phyloP scores from a whole-genome alignment of 2,797 vertebrate genomes.

The Malurus splendens region DNA sequence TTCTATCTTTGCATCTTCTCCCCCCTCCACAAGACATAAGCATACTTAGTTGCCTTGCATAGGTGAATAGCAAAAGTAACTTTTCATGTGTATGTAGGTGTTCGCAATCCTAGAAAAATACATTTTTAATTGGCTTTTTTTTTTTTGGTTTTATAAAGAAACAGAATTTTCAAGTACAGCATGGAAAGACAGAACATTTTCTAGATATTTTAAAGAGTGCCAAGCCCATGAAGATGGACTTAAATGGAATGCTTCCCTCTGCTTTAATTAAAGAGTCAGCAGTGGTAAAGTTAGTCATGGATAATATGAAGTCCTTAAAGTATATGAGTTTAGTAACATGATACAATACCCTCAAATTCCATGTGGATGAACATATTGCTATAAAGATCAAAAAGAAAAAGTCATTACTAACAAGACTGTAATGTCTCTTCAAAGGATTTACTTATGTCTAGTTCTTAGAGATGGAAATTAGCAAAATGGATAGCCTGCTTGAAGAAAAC shows the following conservation, averaged over 20 bases:
- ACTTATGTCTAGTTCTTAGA: neutral
- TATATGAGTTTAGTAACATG: constrained; percentile 17
- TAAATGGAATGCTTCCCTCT: neutral
- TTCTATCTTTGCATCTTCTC: neutral
- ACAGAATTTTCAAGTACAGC: neutral
- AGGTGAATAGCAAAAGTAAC: neutral
- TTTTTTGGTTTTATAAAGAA: neutral
- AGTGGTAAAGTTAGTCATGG: neutral
- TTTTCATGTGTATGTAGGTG: neutral
- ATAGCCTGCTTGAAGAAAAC: constrained; percentile 26
- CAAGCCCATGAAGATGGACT: neutral
- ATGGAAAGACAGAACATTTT: neutral
- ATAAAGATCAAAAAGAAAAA: constrained; percentile 32
- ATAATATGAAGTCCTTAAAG: constrained; percentile 5
- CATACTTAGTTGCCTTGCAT: neutral
- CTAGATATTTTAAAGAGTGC: neutral
- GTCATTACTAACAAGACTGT: constrained; percentile 6
- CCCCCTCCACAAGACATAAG: neutral
- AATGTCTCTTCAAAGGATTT: constrained; percentile 24
- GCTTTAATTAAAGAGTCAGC: neutral
- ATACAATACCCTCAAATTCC: constrained; percentile 10
- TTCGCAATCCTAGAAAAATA: neutral
- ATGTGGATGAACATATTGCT: neutral
- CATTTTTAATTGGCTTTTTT: neutral
- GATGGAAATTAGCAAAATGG: constrained; percentile 31